Base-by-base conservation (phyloP, 1,140 invertebrate genomes). In the Pseudomyrmex sp. region DNA sequence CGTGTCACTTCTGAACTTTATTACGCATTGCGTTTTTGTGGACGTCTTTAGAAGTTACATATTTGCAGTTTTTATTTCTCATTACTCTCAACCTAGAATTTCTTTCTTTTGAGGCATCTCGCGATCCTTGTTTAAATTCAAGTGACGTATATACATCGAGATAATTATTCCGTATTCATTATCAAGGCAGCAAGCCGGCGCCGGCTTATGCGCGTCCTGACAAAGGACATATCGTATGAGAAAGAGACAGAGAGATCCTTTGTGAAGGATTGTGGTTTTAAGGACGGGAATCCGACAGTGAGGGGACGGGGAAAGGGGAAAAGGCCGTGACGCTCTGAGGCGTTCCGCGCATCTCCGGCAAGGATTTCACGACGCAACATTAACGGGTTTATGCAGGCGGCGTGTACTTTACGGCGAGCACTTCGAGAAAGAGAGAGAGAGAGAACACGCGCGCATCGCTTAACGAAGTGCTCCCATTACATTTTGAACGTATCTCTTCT, bases 391-490 rank as follows among this genome's bases (percentile, higher is more conserved):
- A 61, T 75, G 50, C 52, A 48, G 0, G 23, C 66, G 46, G 65
- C 76, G 61, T 59, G n/a, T 65, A 50, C 35, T 12, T 63, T 44
- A n/a, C 46, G 73, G 15, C 15, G 35, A 54, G 44, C 52, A 23
- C 56, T 44, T 35, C 0, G 35, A 35, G 35, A 35, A 35, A 35
- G 35, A 35, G 35, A 35, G 35, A 35, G 26, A 35, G 44, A 26
- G 35, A 52, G 15, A 48, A 61, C 48, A 35, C 18, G 2, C 26
- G 18, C 52, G 18, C 2, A n/a, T 13, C 12, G 69, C 62, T 74
- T 66, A 62, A 54, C 59, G 79, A 35, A 86, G 54, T 77, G 50
- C 65, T 87, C 35, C 84, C 84, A 76, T 87, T 68, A 86, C 84
- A 66, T 73, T 82, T 63, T 61, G 12, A 48, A 52, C 18, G n/a